phyloP scores from a whole-genome alignment of 1,140 invertebrate species.

The Drepana arcuata region DNA sequence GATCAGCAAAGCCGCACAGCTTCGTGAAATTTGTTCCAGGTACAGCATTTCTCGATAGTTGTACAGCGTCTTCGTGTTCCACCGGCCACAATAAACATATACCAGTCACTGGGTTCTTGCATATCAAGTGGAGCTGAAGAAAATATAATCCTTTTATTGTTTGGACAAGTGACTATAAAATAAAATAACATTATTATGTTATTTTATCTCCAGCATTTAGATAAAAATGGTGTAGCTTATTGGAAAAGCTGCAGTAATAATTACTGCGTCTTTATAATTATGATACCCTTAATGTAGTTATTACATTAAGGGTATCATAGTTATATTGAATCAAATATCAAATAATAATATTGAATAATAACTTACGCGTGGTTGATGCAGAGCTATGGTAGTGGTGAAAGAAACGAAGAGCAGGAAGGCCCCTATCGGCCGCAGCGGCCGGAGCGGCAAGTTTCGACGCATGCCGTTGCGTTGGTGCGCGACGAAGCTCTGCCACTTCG shows the following conservation, averaged over 20 bases:
- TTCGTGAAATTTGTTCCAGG: neutral
- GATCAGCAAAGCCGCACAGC: conserved; percentile 19
- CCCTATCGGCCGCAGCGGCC: conserved; percentile 10
- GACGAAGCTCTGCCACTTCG: conserved; percentile 24
- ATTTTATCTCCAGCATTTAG: too few species aligned
- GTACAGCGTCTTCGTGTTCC: conserved; percentile 2
- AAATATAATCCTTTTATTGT: conserved; percentile 1
- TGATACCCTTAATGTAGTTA: too few species aligned
- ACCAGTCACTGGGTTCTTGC: conserved; percentile 23
- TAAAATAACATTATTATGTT: too few species aligned
- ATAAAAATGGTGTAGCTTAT: too few species aligned
- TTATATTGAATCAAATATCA: too few species aligned
- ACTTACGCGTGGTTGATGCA: conserved; percentile 4
- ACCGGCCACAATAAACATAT: conserved; percentile 26
- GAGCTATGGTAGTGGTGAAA: too few species aligned
- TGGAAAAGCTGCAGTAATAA: too few species aligned
- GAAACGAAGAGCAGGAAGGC: too few species aligned
- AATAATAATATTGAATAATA: neutral
- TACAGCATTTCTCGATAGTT: neutral
- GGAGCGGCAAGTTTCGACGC: conserved; percentile 20
- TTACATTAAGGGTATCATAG: too few species aligned
- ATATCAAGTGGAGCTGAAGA: conserved; percentile 35
- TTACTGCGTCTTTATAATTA: too few species aligned
- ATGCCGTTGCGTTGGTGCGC: conserved; percentile 34
- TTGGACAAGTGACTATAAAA: too few species aligned